Evolutionary conservation across 2,113 vertebrate species (phyloP), one percentile per base, ranked within the genome.

Genomic region (Saccopteryx leptura): DNA sequence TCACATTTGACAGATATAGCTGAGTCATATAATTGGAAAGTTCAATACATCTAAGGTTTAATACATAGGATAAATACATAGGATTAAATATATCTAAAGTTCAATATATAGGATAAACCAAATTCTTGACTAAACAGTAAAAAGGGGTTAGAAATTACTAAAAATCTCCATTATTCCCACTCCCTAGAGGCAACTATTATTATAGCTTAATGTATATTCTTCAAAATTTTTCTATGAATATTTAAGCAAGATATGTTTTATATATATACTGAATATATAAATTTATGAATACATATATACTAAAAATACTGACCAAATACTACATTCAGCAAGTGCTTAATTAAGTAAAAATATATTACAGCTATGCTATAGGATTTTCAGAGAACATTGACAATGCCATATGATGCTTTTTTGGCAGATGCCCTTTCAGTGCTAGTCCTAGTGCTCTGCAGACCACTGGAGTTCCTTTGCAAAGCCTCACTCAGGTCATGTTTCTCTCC

Each of bases 301-400:
- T n/a, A 10, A 78, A n/a, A 54, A 23, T 28, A 15, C 48, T 17
- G 17, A 75, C 24, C 48, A 50, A 17, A 14, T n/a, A n/a, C n/a
- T 50, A 31, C n/a, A n/a, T 6, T 31, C 5, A 78, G 28, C 75
- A 54, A 52, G 1, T 13, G 48, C 24, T 14, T 26, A 13, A 13
- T 56, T 81, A 69, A 82, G 14, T 33, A 65, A 75, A 95, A 94
- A 28, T 90, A 39, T 56, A 66, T 74, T 86, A 39, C 61, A 72
- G 66, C 17, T 19, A 14, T 28, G 14, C 13, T 7, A 13, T 39
- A n/a, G 74, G 72, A 58, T 50, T 88, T 82, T 61, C 75, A 69
- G 33, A 50, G n/a, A 89, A n/a, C 14, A 63, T 17, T 65, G 39
- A 50, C 50, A 23, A 66, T 78, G 23, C 71, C 46, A 11, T 52